Base-by-base conservation (phyloP, 1,140 invertebrate genomes). In the Sitobion miscanthi region DNA sequence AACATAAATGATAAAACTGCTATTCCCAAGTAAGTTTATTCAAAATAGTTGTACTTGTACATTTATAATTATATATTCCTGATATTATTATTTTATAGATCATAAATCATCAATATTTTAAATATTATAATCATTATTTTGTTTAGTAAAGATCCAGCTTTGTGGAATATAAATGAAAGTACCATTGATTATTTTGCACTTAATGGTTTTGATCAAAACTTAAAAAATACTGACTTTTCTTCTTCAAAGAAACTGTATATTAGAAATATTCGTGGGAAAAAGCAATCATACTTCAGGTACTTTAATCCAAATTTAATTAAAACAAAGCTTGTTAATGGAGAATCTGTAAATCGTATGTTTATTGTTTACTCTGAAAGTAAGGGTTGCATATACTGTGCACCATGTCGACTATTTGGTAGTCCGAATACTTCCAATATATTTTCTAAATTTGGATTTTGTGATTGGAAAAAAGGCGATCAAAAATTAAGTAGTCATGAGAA, bases 291-390 rank as follows among this genome's bases (percentile, higher is more conserved):
- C 35, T 89, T 54, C 35, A 89, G 87, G 25, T 89, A 89, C 52
- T 89, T 89, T 38, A 89, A 57, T 38, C 52, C 35, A 93, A 93
- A 77, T 85, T 94, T 94, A 47, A 94, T 94, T 93, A 82, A 93
- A 30, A 86, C 94, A 90, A 93, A 94, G 94, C 88, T 94, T 7
- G 21, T 94, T 35, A 95, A 95, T 94, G 94, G 94, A 25, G 94
- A 95, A 94, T 93, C 91, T 54, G 54, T 57, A 91, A 57, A 54
- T 83, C 93, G 94, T 82, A 86, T 47, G 2, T 95, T 94, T 94
- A 45, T 94, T 90, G 82, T 94, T 91, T 95, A 94, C 94, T 95
- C 95, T 45, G 30, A 94, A 94, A 94, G 94, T 90, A 94, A 94
- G 14, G 94, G 94, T 42, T 87, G 85, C 69, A 90, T 94, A 49